phyloP scores from a whole-genome alignment of 2,797 vertebrate genomes.

The Orientallactaga sibirica region DNA sequence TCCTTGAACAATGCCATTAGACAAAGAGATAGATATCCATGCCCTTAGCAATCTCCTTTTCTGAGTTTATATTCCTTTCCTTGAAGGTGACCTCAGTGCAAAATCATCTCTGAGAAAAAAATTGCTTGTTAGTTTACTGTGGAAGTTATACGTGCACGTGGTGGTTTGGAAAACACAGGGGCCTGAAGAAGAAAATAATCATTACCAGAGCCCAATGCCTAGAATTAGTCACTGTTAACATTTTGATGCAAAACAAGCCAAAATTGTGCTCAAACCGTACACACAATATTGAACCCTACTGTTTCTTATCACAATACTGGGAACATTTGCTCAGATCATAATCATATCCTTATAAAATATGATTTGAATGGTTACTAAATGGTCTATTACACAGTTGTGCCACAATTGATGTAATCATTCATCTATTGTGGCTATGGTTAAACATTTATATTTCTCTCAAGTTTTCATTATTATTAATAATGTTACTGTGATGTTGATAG shows the following conservation, averaged over 20 bases:
- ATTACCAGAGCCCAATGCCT: neutral
- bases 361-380: neutral
- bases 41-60: neutral
- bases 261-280: neutral
- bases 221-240: constrained; percentile 34
- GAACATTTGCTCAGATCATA: neutral
- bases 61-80: neutral
- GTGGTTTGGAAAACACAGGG: neutral
- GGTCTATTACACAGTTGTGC: neutral
- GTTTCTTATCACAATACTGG: neutral
- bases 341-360: constrained; percentile 43
- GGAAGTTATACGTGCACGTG: neutral
- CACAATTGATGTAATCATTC: neutral
- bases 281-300: neutral
- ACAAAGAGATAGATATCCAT: neutral
- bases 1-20: neutral
- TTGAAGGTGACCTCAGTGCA: neutral
- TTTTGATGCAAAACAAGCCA: constrained; percentile 32
- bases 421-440: neutral
- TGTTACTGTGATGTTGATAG: neutral
- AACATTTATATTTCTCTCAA: constrained; percentile 2
- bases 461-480: constrained; percentile 22
- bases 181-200: constrained; percentile 26
- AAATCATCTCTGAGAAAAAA: neutral
- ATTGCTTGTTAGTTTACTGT: constrained; percentile 24